These are phyloP conservation scores for Aporophyla nigra DNA, from an alignment of 2,888 invertebrate species.

Conservation along the genomic window DNA sequence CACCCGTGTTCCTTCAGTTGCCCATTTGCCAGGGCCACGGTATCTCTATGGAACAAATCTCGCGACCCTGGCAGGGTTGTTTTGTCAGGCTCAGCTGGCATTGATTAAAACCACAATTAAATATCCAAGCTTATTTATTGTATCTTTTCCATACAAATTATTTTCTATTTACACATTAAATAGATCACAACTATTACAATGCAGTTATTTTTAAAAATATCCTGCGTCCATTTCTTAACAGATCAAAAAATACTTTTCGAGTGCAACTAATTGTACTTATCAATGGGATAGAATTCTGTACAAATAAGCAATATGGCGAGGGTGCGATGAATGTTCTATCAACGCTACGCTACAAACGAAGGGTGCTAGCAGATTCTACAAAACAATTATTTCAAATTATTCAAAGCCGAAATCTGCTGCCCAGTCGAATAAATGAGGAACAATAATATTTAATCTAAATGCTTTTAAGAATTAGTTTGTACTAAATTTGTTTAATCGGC, in stretches of 20 bases:
- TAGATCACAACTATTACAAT: slow-evolving; percentile 4
- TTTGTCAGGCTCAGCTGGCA: background rate
- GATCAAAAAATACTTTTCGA: slow-evolving; percentile 9
- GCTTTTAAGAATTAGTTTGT: background rate
- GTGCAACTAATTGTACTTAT: background rate
- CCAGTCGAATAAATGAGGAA: background rate
- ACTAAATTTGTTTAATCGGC: background rate
- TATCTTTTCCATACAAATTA: background rate
- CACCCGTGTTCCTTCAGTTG: too few species aligned
- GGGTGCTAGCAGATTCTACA: slow-evolving; percentile 8
- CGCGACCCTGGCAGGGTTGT: background rate
- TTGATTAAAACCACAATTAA: slow-evolving; percentile 2
- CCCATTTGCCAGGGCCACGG: too few species aligned
- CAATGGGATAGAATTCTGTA: background rate
- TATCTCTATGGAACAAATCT: too few species aligned
- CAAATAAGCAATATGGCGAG: background rate
- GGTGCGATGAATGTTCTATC: background rate
- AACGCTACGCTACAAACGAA: background rate
- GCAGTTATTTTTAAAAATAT: background rate
- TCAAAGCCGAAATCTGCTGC: background rate
- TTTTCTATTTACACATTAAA: slow-evolving; percentile 30
- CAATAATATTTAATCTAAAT: background rate
- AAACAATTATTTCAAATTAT: slow-evolving; percentile 24
- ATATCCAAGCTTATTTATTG: slow-evolving; percentile 10
- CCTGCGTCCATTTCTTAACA: background rate